Conservation (phyloP, 2,113 vertebrate genomes). For the Hydrochoerus hydrochaeris region DNA sequence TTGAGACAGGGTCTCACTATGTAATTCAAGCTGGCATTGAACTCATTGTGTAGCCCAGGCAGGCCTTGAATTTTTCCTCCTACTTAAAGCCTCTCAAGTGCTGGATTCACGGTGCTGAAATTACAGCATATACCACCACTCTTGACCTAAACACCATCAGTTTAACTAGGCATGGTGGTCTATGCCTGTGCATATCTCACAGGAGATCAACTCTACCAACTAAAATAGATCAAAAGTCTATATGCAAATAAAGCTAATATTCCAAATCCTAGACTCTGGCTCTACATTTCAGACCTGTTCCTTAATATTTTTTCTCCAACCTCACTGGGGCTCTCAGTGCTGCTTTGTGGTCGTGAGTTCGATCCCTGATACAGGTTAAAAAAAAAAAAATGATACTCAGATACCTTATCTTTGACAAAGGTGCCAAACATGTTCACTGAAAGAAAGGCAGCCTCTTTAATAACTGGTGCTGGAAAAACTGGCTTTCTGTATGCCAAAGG, state of each 20-base stretch:
- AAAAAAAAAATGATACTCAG: too few species aligned
- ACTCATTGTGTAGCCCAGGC: too few species aligned
- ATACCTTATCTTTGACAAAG: too few species aligned
- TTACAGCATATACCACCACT: background rate
- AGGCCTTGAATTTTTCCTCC: too few species aligned
- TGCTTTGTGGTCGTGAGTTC: background rate
- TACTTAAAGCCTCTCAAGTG: background rate
- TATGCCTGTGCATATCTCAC: background rate
- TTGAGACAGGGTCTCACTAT: background rate
- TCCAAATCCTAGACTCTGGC: background rate
- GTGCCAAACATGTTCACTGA: too few species aligned
- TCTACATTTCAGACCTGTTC: background rate
- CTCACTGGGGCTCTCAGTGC: background rate
- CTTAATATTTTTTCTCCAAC: background rate
- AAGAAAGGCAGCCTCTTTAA: too few species aligned
- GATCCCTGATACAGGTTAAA: too few species aligned
- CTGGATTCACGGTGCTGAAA: background rate
- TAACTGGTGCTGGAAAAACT: too few species aligned
- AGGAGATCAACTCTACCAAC: background rate
- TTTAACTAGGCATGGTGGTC: background rate
- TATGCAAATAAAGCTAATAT: background rate
- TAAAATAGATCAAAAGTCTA: conserved; percentile 18
- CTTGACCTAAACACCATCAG: background rate
- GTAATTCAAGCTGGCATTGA: background rate
- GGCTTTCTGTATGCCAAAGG: too few species aligned